Conservation (phyloP, 2,113 vertebrate genomes). For the Mustelus asterias region DNA sequence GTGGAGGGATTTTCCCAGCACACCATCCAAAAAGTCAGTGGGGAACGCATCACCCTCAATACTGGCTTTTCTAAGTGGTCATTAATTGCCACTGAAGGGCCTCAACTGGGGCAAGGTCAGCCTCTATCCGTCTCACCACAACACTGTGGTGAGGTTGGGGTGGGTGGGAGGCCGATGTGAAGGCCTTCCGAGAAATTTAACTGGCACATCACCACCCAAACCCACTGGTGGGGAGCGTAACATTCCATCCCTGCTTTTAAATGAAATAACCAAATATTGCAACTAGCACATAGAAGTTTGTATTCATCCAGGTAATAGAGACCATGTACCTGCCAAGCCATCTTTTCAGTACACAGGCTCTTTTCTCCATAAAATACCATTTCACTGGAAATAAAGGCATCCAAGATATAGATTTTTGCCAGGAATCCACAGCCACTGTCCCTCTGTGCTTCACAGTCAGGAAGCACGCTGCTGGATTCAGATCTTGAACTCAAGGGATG, state of each 20-base stretch:
- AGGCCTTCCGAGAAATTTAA: too few relatives aligned
- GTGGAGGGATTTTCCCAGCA: too few relatives aligned
- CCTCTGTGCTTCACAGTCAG: not conserved
- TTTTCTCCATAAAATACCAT: not conserved
- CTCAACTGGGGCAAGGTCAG: too few relatives aligned
- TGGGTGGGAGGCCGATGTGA: too few relatives aligned
- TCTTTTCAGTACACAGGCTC: not conserved
- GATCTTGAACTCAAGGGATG: not conserved
- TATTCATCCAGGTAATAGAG: not conserved
- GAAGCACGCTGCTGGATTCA: not conserved
- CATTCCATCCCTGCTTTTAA: not conserved
- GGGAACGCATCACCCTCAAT: too few relatives aligned
- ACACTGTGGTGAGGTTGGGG: too few relatives aligned
- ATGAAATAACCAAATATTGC: not conserved
- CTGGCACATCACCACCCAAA: too few relatives aligned
- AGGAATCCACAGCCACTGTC: not conserved
- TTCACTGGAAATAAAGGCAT: not conserved
- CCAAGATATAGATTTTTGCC: not conserved
- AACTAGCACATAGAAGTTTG: not conserved
- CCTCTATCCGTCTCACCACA: too few relatives aligned
- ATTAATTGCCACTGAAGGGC: too few relatives aligned
- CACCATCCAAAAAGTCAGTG: too few relatives aligned
- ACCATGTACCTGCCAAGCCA: not conserved
- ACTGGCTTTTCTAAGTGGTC: too few relatives aligned
- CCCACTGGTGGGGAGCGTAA: too few relatives aligned